phyloP scores from a whole-genome alignment of 2,113 vertebrate genomes.

The Pterocles gutturalis region DNA sequence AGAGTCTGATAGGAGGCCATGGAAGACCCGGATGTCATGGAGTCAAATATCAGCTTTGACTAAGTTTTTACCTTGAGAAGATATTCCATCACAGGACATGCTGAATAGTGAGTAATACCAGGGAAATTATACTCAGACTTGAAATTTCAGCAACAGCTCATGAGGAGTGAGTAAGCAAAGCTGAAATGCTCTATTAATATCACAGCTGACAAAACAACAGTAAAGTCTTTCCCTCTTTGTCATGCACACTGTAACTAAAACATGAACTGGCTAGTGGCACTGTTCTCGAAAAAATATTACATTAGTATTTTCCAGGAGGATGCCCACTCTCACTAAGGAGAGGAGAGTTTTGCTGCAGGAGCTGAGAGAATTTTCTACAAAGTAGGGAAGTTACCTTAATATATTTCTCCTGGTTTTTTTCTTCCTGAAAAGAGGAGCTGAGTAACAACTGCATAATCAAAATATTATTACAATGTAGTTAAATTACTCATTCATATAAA shows the following conservation, averaged over 20 bases:
- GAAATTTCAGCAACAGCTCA: not conserved
- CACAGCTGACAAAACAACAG: not conserved
- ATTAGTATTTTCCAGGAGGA: not conserved
- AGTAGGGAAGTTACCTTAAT: not conserved
- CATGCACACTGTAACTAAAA: not conserved
- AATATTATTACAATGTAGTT: not conserved
- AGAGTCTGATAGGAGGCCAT: not conserved
- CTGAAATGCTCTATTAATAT: not conserved
- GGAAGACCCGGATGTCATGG: not conserved
- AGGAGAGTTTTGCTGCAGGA: not conserved
- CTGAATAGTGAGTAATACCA: not conserved
- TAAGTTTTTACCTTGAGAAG: not conserved
- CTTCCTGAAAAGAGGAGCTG: not conserved
- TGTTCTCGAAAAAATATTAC: not conserved
- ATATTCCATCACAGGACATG: not conserved
- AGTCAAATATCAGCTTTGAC: not conserved
- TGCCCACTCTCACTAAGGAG: not conserved
- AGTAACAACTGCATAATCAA: not conserved
- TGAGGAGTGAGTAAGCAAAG: not conserved
- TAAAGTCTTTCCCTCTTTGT: not conserved
- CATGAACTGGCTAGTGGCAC: not conserved
- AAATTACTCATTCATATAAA: not conserved
- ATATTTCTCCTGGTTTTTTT: not conserved
- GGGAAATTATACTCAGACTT: not conserved
- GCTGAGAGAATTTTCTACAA: not conserved